Conservation (phyloP, 2,888 invertebrate species). For the Pristionchus maxplancki region DNA sequence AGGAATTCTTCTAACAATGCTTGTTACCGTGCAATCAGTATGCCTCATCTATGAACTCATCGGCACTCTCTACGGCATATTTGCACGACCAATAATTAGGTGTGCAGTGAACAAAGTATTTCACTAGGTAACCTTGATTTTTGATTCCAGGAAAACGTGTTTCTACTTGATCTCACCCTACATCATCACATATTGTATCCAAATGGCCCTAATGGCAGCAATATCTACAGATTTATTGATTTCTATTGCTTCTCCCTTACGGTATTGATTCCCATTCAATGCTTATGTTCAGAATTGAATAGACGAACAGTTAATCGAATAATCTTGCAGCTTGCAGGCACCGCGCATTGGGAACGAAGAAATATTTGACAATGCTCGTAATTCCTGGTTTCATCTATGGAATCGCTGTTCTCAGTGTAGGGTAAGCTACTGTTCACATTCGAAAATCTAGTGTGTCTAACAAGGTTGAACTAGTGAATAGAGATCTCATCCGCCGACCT, state of each 20-base stretch:
- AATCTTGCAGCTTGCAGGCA: not conserved
- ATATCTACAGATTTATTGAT: conserved; percentile 19
- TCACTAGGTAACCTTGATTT: no score
- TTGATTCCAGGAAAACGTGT: not conserved
- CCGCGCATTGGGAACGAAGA: not conserved
- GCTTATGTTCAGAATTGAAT: not conserved
- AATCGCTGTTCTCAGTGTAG: not conserved
- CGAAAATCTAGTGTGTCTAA: not conserved
- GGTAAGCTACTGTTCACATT: not conserved
- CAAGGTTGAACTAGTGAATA: not conserved
- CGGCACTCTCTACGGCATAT: not conserved
- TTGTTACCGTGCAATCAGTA: not conserved
- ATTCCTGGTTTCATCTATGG: not conserved
- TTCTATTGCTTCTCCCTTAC: conserved; percentile 17
- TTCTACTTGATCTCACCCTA: conserved; percentile 16
- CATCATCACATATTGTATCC: not conserved
- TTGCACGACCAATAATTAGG: not conserved
- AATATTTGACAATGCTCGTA: not conserved
- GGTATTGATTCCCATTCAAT: not conserved
- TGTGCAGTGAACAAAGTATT: not conserved
- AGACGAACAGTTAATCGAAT: not conserved
- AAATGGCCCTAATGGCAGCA: conserved; percentile 42
- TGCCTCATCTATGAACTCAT: not conserved
- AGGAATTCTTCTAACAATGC: conserved; percentile 17
- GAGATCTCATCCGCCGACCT: not conserved